Evolutionary conservation across 2,888 invertebrate species (phyloP), one percentile per base, ranked within the genome.

Genomic region (Carabus problematicus): DNA sequence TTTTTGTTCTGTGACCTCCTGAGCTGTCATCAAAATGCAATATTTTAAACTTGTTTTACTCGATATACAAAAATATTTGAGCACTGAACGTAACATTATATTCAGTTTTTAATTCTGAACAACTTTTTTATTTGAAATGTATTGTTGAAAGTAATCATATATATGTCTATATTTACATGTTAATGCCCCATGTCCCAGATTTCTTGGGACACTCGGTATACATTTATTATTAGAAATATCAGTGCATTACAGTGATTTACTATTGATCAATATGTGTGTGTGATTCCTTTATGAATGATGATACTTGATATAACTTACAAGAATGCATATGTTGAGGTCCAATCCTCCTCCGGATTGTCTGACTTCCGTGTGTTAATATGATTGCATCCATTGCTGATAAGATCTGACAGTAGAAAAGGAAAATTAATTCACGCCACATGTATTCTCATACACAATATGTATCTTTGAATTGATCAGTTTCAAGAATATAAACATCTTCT

Each of bases 351-450:
- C n/a, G 42, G 14, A 29, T 42, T 42, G 42, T 42, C 6, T 16
- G 59, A 59, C 9, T 16, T 59, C 42, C 59, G 12, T 56, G 29
- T 29, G 18, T 29, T 14, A 12, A 12, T 14, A 56, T 56, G 56
- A 56, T 56, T 56, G 56, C 6, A 56, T 56, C 18, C 11, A 59
- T 59, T 59, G 59, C 59, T 59, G 59, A 59, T 59, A 59, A 59
- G 59, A 59, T 59, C 59, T 59, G 59, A 59, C 42, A 42, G 40
- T n/a, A n/a, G n/a, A n/a, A n/a, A 14, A 56, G n/a, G 12, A n/a
- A 56, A 19, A 56, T 56, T 11, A 9, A 56, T 39, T 56, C 7
- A 52, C 19, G 29, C 3, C 40, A 7, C 9, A 29, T 56, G n/a
- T 18, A 18, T 56, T 29, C n/a, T 16, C 8, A n/a, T 18, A 54